Evolutionary conservation across 2,797 vertebrate species (phyloP), one percentile per base, ranked within the genome.

Genomic region (Coregonus ussuriensis): DNA sequence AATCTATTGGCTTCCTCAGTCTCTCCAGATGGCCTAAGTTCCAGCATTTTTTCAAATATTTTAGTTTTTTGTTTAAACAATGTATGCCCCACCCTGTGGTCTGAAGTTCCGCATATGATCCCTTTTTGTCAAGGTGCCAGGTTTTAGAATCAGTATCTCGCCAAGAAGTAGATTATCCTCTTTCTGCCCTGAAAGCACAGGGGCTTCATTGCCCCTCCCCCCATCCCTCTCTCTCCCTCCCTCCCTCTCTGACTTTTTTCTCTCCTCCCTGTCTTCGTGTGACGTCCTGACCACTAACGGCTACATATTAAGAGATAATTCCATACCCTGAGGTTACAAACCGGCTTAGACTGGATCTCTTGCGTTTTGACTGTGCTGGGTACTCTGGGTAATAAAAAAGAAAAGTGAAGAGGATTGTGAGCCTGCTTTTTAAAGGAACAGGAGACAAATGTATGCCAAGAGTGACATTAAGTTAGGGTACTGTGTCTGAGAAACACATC

Each of bases 251-350:
- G 62, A 77, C 54, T 72, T n/a, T 75, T n/a, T 70, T 71, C 37
- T 74, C 37, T 70, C n/a, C 72, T 72, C 54, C 76, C 71, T 74
- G 74, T 92, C 85, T 91, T 81, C 69, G 84, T 91, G 90, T 93
- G 91, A 92, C 87, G 94, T 93, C 86, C 88, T 88, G 88, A 93
- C 93, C 93, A 92, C 93, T 94, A 93, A 95, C 86, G 92, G 95
- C 94, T 94, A 94, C 92, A 93, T 93, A 94, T 95, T 94, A 94
- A 95, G 90, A 95, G 93, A 95, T 93, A 94, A 96, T 96, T 96
- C 93, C 91, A 89, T 95, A 94, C 94, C 95, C 95, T 93, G 95
- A 95, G 94, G 95, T 96, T 96, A 93, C 92, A 95, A 96, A 96
- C 95, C 93, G 91, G 95, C 93, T 96, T 90, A 92, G 91, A 96